Base-by-base conservation (phyloP, 2,113 vertebrate genomes). In the Thinocorus orbignyianus region DNA sequence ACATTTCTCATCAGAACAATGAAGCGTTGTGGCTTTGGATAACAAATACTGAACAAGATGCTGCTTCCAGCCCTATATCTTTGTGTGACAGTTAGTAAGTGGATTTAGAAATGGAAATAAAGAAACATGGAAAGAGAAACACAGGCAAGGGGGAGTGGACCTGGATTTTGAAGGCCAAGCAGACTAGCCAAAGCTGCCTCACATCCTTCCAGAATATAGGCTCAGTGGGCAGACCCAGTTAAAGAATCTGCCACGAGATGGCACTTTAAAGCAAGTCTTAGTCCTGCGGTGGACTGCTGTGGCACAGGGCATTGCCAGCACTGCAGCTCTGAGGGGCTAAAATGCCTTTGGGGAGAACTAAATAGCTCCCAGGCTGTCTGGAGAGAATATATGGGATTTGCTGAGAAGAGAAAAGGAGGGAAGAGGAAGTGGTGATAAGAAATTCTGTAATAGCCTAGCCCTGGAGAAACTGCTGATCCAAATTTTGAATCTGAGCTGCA, bases 181-280 rank as follows among this genome's bases (percentile, higher is more conserved):
- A 65, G 12, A 17, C 44, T 22, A 9, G 11, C 44, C 74, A 35
- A 72, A 54, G 9, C 35, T 88, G 39, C 23, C 37, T 52, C 51
- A 6, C 13, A 1, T 60, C 3, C 49, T 77, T 37, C 60, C 80
- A 64, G 83, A 72, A 65, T 37, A 51, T 33, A 0, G 0, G 31
- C 37, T 72, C 39, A 18, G 31, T 0, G 0, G 26, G 55, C 46
- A 88, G 35, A 42, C 33, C 6, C 33, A 4, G 13, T 68, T 41
- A 44, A 58, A 77, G 66, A 80, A 22, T 2, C 58, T 88, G 46
- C 95, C 96, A 93, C 92, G 37, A 96, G 93, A 31, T 96, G 95
- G 94, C 95, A 96, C 94, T 94, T 96, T 8, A 86, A 93, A 91
- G 58, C 87, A 85, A 92, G 41, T 26, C 70, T 80, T 58, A 35